Evolutionary conservation across 2,113 vertebrate species (phyloP).

Genomic region (Falcunculus frontatus): DNA sequence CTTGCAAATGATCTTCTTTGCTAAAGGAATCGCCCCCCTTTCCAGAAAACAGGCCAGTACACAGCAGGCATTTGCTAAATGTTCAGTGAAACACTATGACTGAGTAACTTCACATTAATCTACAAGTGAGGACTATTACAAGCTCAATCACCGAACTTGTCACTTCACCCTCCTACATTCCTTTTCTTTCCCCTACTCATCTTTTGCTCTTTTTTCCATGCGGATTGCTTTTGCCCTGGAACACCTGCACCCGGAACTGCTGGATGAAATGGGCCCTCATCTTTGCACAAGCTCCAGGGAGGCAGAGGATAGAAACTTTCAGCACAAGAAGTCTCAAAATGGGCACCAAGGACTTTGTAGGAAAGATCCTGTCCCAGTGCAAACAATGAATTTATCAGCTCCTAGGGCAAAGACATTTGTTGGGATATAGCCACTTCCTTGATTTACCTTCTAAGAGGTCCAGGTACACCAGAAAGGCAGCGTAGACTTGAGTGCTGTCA

Average conservation of each 20-base stretch:
- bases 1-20: background rate
- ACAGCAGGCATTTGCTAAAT: background rate
- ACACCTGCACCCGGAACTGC: background rate
- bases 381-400: background rate
- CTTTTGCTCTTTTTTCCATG: background rate
- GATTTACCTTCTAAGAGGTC: conserved; percentile 89
- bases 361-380: background rate
- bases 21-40: background rate
- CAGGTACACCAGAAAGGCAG: conserved; percentile 90
- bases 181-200: background rate
- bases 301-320: background rate
- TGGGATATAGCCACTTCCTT: background rate
- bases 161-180: background rate
- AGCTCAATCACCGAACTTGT: background rate
- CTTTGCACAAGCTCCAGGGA: background rate
- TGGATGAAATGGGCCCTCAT: background rate
- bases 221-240: background rate
- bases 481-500: conserved; percentile 82
- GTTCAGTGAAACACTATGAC: background rate
- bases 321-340: background rate
- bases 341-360: background rate
- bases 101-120: background rate
- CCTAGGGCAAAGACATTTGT: background rate
- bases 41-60: background rate
- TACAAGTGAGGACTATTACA: background rate